Evolutionary conservation across 2,797 vertebrate species (phyloP).

Genomic region (Brachyalestes nurse): DNA sequence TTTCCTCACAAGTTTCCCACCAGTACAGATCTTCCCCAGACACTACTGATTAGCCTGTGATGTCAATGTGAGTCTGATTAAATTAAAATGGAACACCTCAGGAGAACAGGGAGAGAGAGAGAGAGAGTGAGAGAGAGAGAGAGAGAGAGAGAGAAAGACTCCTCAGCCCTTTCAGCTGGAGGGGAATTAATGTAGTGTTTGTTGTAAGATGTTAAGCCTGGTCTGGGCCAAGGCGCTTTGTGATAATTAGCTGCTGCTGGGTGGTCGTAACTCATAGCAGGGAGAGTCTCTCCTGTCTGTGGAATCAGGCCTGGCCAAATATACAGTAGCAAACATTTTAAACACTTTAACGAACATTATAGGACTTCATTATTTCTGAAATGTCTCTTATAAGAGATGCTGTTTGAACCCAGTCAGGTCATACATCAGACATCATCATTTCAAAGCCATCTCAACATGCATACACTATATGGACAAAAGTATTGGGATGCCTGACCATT

Average conservation of each 20-base stretch:
- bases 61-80: slow-evolving; percentile 26
- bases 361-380: not conserved
- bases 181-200: slow-evolving; percentile 34
- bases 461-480: too few relatives aligned
- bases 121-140: slow-evolving; percentile 11
- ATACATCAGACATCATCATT: too few relatives aligned
- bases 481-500: too few relatives aligned
- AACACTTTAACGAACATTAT: not conserved
- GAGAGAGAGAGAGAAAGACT: not conserved
- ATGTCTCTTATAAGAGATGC: not conserved
- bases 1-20: slow-evolving; percentile 23
- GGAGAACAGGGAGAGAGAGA: slow-evolving; percentile 12
- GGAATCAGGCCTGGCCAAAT: not conserved
- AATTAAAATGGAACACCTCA: slow-evolving; percentile 32
- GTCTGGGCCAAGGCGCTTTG: slow-evolving; percentile 43
- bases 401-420: too few relatives aligned
- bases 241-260: slow-evolving; percentile 29
- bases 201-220: slow-evolving; percentile 43
- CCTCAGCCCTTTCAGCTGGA: not conserved
- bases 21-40: slow-evolving; percentile 3
- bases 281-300: not conserved
- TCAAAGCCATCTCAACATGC: too few relatives aligned
- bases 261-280: slow-evolving; percentile 6
- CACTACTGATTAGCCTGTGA: slow-evolving; percentile 9
- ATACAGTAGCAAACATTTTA: not conserved